Conservation (phyloP, 2,113 vertebrate species). For the Rhagologus leucostigma region DNA sequence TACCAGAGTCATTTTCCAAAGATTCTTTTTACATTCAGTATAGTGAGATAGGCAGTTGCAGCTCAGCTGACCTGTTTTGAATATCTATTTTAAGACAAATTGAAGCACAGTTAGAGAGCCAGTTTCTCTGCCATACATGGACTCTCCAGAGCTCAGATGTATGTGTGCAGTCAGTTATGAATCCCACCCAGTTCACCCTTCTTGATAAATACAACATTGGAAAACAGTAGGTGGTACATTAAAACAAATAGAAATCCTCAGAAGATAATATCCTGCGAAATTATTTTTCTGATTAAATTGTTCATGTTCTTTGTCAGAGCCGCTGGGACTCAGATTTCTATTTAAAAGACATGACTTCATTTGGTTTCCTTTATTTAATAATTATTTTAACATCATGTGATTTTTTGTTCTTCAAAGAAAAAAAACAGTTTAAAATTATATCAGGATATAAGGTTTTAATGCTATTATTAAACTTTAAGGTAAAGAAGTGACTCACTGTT, state of each 20-base stretch:
- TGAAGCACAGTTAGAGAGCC: background rate
- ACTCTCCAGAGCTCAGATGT: background rate
- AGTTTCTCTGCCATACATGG: background rate
- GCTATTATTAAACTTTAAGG: background rate
- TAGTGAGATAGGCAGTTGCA: background rate
- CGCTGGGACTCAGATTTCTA: background rate
- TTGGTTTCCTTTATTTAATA: background rate
- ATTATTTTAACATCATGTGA: background rate
- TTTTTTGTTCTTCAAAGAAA: background rate
- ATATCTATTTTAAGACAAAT: constrained; percentile 24
- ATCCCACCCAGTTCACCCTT: background rate
- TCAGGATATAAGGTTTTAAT: background rate
- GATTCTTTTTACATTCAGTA: background rate
- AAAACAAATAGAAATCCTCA: background rate
- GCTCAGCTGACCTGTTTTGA: constrained; percentile 22
- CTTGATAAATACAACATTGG: background rate
- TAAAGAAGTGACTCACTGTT: background rate
- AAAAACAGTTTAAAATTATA: background rate
- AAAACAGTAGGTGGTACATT: background rate
- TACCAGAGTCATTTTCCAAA: background rate
- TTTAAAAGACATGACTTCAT: background rate
- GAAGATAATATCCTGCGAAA: background rate
- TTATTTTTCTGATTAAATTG: background rate
- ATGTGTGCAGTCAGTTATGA: background rate
- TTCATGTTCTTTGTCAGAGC: background rate